These are phyloP conservation scores for Brenthis ino DNA, from an alignment of 2,888 invertebrate genomes.

Conservation along the genomic window DNA sequence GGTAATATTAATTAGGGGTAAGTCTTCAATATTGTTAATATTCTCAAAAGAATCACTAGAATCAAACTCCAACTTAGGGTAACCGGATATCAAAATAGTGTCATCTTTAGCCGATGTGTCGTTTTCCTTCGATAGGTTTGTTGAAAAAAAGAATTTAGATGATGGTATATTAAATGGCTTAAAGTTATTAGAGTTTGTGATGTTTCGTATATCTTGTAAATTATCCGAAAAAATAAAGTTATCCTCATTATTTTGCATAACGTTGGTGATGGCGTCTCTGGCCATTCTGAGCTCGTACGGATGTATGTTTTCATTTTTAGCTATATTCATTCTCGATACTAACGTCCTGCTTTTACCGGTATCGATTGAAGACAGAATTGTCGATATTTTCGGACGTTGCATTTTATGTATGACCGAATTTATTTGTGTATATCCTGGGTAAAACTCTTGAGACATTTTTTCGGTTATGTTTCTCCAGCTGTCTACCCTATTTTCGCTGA, in stretches of 20 bases:
- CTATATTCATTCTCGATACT: conserved; percentile 48
- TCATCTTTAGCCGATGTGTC: conserved; percentile 44
- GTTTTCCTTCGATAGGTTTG: conserved; percentile 51
- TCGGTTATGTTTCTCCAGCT: conserved; percentile 36
- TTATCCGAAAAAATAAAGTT: conserved; percentile 20
- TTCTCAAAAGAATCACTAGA: conserved; percentile 29
- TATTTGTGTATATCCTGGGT: conserved; percentile 51
- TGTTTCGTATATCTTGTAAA: conserved; percentile 37
- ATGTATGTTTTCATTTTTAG: conserved; percentile 41
- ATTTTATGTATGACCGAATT: conserved; percentile 54
- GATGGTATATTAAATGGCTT: conserved; percentile 40
- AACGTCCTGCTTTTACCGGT: conserved; percentile 48
- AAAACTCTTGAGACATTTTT: conserved; percentile 42
- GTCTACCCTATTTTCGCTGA: conserved; percentile 51
- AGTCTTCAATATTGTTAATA: conserved; percentile 30
- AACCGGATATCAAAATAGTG: conserved; percentile 49
- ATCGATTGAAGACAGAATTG: conserved; percentile 55
- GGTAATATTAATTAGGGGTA: conserved; percentile 18
- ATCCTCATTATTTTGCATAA: conserved; percentile 34
- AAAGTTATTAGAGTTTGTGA: conserved; percentile 27
- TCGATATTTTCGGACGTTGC: conserved; percentile 58
- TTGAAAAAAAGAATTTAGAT: conserved; percentile 57
- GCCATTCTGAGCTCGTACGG: conserved; percentile 51
- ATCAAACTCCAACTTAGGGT: conserved; percentile 40
- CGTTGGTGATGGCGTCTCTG: conserved; percentile 48